Percentiles rank a stretch among this genome's conserved stretches.
Evolutionary conservation across 2,888 invertebrate species (phyloP).

Genomic region (Trachelus tabidus): DNA sequence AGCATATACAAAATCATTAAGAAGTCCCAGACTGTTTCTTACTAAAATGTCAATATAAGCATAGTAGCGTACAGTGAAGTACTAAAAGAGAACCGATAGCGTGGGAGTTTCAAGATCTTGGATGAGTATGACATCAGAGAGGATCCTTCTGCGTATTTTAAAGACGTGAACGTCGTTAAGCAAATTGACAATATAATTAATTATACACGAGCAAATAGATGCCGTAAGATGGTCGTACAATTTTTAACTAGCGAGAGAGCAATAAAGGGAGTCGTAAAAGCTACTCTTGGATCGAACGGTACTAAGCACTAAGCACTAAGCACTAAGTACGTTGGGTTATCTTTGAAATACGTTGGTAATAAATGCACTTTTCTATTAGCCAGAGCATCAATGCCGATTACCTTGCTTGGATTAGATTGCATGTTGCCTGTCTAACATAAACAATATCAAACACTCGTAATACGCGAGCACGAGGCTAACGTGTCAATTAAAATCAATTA

Average conservation of each 20-base stretch:
- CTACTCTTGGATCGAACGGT: neutral
- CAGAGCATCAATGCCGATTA: conserved; percentile 31
- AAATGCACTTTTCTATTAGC: conserved; percentile 20
- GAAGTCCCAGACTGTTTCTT: neutral
- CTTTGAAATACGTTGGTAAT: conserved; percentile 19
- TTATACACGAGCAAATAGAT: neutral
- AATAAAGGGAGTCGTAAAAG: neutral
- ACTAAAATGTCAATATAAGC: neutral
- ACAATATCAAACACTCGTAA: neutral
- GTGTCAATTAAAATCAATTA: conserved; percentile 46
- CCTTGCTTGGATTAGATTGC: conserved; percentile 19
- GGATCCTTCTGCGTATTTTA: neutral
- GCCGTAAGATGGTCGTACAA: neutral
- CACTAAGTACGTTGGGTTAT: conserved; percentile 2
- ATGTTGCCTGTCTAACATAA: neutral
- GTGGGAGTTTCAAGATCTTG: neutral
- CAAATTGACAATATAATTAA: neutral
- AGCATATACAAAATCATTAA: neutral
- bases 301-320: neutral
- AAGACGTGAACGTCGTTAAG: neutral
- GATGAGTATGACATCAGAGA: neutral
- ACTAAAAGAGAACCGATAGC: neutral
- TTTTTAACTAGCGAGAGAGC: neutral
- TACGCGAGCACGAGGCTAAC: conserved; percentile 33
- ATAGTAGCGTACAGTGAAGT: neutral